Conservation (phyloP, 1,140 invertebrate species). For the Mesaphorura yosii region DNA sequence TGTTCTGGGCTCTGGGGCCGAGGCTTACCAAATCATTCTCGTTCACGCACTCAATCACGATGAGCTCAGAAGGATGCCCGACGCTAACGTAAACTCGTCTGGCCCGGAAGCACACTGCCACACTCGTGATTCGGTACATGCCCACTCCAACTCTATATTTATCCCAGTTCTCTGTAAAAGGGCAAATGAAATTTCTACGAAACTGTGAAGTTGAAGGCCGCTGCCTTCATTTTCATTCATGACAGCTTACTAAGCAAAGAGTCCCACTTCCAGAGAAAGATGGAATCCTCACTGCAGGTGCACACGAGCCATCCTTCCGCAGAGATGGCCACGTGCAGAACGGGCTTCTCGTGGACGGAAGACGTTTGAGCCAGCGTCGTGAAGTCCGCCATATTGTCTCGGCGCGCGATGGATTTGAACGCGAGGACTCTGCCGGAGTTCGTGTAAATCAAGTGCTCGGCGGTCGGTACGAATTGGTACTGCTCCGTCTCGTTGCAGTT, state of each 20-base stretch:
- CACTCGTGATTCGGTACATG: background rate
- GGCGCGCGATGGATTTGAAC: too few relatives aligned
- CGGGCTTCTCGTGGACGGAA: background rate
- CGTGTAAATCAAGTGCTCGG: too few relatives aligned
- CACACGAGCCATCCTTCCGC: background rate
- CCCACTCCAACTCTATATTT: background rate
- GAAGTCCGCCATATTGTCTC: too few relatives aligned
- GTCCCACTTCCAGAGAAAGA: background rate
- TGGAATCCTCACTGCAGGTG: background rate
- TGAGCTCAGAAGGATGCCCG: background rate
- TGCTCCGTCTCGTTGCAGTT: too few relatives aligned
- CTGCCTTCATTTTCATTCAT: background rate
- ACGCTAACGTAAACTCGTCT: background rate
- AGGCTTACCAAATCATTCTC: background rate
- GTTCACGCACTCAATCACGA: background rate
- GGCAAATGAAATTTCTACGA: background rate
- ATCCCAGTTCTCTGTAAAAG: background rate
- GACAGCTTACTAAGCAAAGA: background rate
- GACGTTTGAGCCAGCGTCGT: too few relatives aligned
- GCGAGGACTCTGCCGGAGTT: too few relatives aligned
- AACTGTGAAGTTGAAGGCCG: background rate
- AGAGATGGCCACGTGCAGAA: background rate
- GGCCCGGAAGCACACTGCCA: background rate
- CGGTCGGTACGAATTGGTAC: too few relatives aligned
- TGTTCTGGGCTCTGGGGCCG: background rate